Base-by-base conservation (phyloP, 2,797 vertebrate species). In the Leuciscus waleckii region DNA sequence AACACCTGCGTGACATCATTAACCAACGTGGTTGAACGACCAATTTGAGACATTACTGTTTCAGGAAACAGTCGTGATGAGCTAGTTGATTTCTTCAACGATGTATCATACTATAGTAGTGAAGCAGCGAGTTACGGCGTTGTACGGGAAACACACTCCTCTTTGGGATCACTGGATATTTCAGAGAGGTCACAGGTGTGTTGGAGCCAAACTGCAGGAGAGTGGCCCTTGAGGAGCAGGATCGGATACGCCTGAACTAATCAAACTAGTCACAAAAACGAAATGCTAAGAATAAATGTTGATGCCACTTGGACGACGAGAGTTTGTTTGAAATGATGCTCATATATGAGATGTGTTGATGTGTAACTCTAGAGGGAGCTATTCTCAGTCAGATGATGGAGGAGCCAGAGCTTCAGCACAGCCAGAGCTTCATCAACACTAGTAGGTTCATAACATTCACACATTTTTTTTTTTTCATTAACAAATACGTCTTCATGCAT, bases 351-450 rank as follows among this genome's bases (percentile, higher is more conserved):
- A 3, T 39, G 69, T 82, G 17, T 32, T 11, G 21, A 37, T 67
- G 70, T 83, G 16, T 23, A 1, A 71, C 93, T 90, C 41, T 86
- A 96, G 95, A 95, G 87, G 95, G 94, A 81, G 93, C 93, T 82
- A 19, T 90, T 87, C 94, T 95, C 90, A 93, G 92, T 77, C 92
- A 94, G 88, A 89, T 93, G 83, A 88, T 92, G 14, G 82, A 90
- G 43, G n/a, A 2, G 65, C 61, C 41, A 21, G 91, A 92, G 10
- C 49, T 0, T 4, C 76, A 70, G 43, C n/a, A 87, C 26, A 46
- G 63, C 32, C 70, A 89, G 4, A 93, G 89, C 85, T 32, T 86
- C 7, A 73, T 88, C 69, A 91, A 89, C 69, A 92, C 89, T 14
- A 86, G 95, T 95, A 88, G 92, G 95, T 94, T 19, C 41, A 37